Evolutionary conservation across 1,140 invertebrate genomes (phyloP).

Genomic region (Heliothis virescens): DNA sequence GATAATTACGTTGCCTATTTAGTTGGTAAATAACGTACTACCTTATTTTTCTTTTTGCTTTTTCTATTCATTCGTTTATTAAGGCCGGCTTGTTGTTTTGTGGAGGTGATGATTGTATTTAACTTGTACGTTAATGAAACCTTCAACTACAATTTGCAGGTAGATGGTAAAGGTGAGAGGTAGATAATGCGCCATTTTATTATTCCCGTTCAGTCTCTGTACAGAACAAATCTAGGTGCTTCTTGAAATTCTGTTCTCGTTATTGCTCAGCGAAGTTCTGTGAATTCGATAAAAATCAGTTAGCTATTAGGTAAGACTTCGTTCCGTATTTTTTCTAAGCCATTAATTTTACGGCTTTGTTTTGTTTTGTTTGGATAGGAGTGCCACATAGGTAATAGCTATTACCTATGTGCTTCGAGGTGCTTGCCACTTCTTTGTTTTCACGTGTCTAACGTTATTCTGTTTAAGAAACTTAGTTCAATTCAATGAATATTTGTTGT

Average conservation of each 20-base stretch:
- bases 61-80: constrained; percentile 34
- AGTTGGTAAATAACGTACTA: constrained; percentile 66
- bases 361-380: not conserved
- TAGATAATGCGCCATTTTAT: constrained; percentile 6
- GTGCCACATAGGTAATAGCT: too few relatives aligned
- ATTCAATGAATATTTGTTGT: too few relatives aligned
- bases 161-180: not conserved
- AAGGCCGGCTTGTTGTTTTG: constrained; percentile 19
- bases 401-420: constrained; percentile 3
- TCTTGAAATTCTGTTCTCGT: constrained; percentile 26
- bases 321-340: constrained; percentile 26
- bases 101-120: constrained; percentile 6
- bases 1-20: constrained; percentile 81
- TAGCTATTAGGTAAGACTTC: constrained; percentile 2
- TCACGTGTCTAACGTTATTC: too few relatives aligned
- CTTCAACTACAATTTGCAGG: not conserved
- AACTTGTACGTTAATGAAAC: constrained; percentile 1
- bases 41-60: constrained; percentile 55
- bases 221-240: constrained; percentile 15
- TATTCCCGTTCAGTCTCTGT: not conserved
- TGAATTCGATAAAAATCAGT: constrained; percentile 33
- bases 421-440: not conserved
- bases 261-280: constrained; percentile 24
- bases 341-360: constrained; percentile 29
- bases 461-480: too few relatives aligned